Conservation (phyloP, 92 coral and sea anemone species). For the Paramuricea clavata region DNA sequence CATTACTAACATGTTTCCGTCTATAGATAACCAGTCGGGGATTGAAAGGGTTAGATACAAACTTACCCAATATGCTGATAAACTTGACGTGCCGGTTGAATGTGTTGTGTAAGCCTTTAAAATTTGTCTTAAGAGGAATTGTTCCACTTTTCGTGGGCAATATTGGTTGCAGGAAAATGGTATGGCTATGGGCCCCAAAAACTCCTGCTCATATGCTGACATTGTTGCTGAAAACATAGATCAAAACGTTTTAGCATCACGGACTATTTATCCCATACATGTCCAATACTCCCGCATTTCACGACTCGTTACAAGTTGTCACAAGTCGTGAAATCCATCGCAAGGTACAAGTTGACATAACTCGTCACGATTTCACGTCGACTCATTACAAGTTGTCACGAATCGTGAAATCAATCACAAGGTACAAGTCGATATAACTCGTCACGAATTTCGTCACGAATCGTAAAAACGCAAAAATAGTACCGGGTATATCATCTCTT, state of each 20-base stretch:
- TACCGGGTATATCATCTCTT: too few relatives aligned
- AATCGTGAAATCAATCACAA: too few relatives aligned
- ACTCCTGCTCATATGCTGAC: constrained; percentile 14
- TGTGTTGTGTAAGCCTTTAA: neutral
- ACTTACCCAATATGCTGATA: neutral
- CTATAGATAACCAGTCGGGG: neutral
- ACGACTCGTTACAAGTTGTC: too few relatives aligned
- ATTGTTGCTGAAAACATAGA: neutral
- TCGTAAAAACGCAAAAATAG: too few relatives aligned
- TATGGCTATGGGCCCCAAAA: constrained; percentile 30
- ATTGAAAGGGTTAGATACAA: neutral
- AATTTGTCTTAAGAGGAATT: neutral
- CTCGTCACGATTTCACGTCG: too few relatives aligned
- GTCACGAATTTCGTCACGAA: too few relatives aligned
- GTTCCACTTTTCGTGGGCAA: neutral
- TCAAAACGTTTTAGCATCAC: neutral
- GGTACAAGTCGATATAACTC: too few relatives aligned
- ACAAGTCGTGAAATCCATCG: too few relatives aligned
- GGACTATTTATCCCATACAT: neutral
- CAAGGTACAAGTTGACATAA: too few relatives aligned
- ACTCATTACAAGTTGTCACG: too few relatives aligned
- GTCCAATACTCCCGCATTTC: too few relatives aligned
- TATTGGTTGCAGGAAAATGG: constrained; percentile 3
- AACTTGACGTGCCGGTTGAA: neutral
- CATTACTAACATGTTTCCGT: constrained; percentile 31